phyloP scores from a whole-genome alignment of 1,140 invertebrate genomes.

The Diploscapter pachys region DNA sequence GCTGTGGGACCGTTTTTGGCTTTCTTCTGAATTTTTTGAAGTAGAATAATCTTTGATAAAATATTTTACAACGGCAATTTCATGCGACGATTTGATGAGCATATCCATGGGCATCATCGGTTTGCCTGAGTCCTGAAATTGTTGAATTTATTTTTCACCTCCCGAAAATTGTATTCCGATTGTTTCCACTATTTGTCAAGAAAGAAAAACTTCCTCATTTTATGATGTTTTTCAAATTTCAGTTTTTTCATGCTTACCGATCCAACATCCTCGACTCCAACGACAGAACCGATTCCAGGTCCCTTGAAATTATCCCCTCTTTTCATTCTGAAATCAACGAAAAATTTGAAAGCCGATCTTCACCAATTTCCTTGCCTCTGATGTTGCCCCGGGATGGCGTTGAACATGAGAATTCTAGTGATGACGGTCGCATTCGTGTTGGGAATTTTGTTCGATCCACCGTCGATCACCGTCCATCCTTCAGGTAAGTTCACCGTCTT shows the following conservation, averaged over 20 bases:
- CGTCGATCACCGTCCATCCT: constrained; percentile 33
- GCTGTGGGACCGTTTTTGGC: constrained; percentile 1
- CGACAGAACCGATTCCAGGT: constrained; percentile 14
- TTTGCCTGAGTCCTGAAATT: neutral
- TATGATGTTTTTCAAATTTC: too few relatives aligned
- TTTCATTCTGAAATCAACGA: neutral
- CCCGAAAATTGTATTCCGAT: too few relatives aligned
- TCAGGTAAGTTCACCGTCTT: constrained; percentile 22
- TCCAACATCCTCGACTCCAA: constrained; percentile 16
- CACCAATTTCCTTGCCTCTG: neutral
- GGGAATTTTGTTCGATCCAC: constrained; percentile 17
- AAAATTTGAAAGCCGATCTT: neutral
- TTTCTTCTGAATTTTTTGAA: neutral
- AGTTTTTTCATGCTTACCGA: too few relatives aligned
- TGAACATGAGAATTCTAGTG: constrained; percentile 22
- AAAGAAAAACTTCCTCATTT: too few relatives aligned
- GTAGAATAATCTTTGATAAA: too few relatives aligned
- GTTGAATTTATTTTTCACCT: too few relatives aligned
- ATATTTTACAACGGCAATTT: too few relatives aligned
- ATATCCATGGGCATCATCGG: constrained; percentile 17
- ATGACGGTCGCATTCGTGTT: constrained; percentile 28
- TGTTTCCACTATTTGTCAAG: too few relatives aligned
- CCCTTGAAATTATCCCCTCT: constrained; percentile 11
- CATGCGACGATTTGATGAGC: neutral
- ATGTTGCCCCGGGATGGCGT: neutral